Conservation (phyloP, 2,113 vertebrate genomes). For the Platanista minor region DNA sequence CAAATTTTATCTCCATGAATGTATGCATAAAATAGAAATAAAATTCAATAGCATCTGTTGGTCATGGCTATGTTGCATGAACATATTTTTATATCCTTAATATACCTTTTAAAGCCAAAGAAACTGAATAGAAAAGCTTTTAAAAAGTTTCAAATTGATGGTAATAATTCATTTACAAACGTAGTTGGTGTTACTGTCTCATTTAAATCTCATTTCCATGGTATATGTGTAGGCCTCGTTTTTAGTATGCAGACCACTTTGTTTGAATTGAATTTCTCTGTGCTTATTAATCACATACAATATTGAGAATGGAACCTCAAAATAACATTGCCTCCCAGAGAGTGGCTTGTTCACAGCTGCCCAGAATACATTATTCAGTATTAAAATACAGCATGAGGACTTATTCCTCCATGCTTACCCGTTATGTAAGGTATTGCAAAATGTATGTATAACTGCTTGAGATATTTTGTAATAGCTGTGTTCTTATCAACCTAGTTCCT, state of each 20-base stretch:
- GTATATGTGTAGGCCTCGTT: neutral
- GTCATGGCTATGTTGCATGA: neutral
- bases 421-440: conserved; percentile 36
- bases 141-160: conserved; percentile 25
- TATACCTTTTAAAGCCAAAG: conserved; percentile 16
- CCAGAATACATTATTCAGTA: neutral
- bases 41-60: neutral
- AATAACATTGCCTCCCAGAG: conserved; percentile 36
- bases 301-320: conserved; percentile 48
- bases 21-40: neutral
- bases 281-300: conserved; percentile 59
- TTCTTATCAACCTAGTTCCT: neutral
- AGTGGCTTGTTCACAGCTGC: neutral
- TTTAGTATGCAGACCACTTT: conserved; percentile 48
- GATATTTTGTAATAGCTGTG: neutral
- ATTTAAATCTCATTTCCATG: conserved; percentile 60
- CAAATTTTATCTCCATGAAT: neutral
- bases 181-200: conserved; percentile 33
- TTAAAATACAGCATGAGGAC: conserved; percentile 34
- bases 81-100: conserved; percentile 4
- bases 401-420: neutral
- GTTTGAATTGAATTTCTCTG: conserved; percentile 43
- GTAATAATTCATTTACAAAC: conserved; percentile 48
- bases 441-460: neutral
- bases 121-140: conserved; percentile 1